Evolutionary conservation across 35 echinoderm and acorn worm species (phyloP).

Genomic region (Holothuria glaberrima): DNA sequence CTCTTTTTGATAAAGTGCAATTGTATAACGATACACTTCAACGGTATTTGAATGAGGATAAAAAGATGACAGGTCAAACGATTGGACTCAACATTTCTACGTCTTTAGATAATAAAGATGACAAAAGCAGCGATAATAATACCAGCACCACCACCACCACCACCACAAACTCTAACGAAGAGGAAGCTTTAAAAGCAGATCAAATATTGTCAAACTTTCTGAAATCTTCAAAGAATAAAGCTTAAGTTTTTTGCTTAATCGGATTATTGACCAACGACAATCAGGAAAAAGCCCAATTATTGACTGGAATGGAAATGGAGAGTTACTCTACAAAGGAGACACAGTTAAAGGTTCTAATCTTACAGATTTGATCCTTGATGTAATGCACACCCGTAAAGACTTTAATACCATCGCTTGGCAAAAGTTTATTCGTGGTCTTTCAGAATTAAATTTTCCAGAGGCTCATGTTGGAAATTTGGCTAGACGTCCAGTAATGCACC

Average conservation of each 20-base stretch:
- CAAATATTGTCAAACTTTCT: neutral
- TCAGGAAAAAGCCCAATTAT: neutral
- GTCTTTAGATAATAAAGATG: neutral
- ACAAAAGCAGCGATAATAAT: neutral
- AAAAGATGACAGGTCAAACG: neutral
- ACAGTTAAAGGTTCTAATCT: neutral
- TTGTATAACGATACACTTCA: slow-evolving; percentile 37
- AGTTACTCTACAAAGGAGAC: neutral
- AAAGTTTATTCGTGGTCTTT: neutral
- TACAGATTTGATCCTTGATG: too few species aligned
- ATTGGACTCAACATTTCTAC: neutral
- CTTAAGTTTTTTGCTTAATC: neutral
- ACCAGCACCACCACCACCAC: too few species aligned
- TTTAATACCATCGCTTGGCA: slow-evolving; percentile 34
- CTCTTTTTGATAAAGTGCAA: slow-evolving; percentile 44
- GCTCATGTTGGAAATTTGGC: slow-evolving; percentile 1
- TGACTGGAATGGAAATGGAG: slow-evolving; percentile 6
- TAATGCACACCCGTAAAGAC: neutral
- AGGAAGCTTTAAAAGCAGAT: neutral
- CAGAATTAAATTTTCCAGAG: too few species aligned
- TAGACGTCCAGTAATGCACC: neutral
- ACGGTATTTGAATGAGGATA: neutral
- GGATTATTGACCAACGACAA: neutral
- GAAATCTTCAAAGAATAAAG: too few species aligned
- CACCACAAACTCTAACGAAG: neutral